These are phyloP conservation scores for Syngnathus acus DNA, from an alignment of 2,797 vertebrate genomes.

Conservation along the genomic window DNA sequence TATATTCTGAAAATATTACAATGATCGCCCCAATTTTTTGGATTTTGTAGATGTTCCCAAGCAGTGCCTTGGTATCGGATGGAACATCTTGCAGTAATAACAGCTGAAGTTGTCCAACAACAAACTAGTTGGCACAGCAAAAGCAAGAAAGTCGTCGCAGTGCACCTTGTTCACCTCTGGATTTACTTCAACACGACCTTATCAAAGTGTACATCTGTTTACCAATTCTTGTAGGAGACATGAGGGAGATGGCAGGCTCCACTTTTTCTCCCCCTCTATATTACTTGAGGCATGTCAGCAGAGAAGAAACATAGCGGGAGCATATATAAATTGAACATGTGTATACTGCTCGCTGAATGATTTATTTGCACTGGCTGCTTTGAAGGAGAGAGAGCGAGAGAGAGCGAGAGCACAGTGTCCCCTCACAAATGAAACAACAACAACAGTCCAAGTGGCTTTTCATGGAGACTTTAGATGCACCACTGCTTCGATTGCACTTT, in stretches of 20 bases:
- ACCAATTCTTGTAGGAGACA: constrained; percentile 6
- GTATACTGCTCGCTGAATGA: constrained; percentile 5
- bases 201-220: constrained; percentile 12
- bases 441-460: constrained; percentile 4
- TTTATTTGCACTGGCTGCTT: constrained; percentile 2
- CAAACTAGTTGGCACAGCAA: constrained; percentile 1
- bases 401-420: not conserved
- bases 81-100: not conserved
- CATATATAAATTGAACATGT: constrained; percentile 7
- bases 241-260: constrained; percentile 1
- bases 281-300: constrained; percentile 8
- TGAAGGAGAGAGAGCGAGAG: constrained; percentile 1
- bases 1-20: no score
- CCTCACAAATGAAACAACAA: constrained; percentile 5
- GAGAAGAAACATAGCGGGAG: constrained; percentile 6
- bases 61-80: not conserved
- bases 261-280: not conserved
- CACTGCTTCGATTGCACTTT: constrained; percentile 3
- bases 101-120: not conserved
- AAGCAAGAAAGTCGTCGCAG: not conserved
- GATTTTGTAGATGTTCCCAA: no score
- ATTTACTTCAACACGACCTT: constrained; percentile 11
- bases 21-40: no score
- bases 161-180: constrained; percentile 3
- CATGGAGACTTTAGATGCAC: not conserved